Evolutionary conservation across 2,113 vertebrate species (phyloP), one percentile per base, ranked within the genome.

Genomic region (Pseudorhombus dupliciocellatus): DNA sequence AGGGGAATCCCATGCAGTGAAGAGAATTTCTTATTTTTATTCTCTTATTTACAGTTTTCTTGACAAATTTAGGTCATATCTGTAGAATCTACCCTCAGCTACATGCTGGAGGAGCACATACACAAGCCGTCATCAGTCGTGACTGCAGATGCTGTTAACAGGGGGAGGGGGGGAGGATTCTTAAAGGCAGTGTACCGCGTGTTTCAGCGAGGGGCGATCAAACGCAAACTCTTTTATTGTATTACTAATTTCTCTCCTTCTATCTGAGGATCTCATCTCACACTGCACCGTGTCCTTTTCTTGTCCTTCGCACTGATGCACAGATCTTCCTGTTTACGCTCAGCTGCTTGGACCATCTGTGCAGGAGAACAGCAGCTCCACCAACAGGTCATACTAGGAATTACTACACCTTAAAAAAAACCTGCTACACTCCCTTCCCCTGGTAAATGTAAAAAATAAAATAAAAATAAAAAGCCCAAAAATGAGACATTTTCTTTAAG

Each of bases 231-330:
- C 11, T 15, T 5, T 1, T 56, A 46, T 11, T 52, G 21, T 50
- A 21, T 44, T 1, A 5, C 21, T 25, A 11, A 21, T 16, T 61
- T 10, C 7, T 62, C 24, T 30, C 30, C 21, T 24, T 76, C 31
- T 69, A 24, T 37, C 58, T 30, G 37, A 58, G 4, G 22, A 4
- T 53, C 4, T 1, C 1, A 71, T 37, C 50, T 28, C 30, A 77
- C 25, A 53, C 46, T 46, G 46, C 63, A 74, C 24, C 60, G 14
- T 87, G 84, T 65, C 86, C 88, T 92, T 79, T 83, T 61, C 65
- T 62, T 80, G 88, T 78, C 89, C 88, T 91, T 90, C 84, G 55
- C 48, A 70, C 48, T 56, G 77, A 86, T 79, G 64, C 7, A 53
- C 31, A 86, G 60, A 81, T 80, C 81, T 86, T 84, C 79, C 81